These are phyloP conservation scores for Symphodus melops DNA, from an alignment of 2,113 vertebrate species.

Conservation along the genomic window DNA sequence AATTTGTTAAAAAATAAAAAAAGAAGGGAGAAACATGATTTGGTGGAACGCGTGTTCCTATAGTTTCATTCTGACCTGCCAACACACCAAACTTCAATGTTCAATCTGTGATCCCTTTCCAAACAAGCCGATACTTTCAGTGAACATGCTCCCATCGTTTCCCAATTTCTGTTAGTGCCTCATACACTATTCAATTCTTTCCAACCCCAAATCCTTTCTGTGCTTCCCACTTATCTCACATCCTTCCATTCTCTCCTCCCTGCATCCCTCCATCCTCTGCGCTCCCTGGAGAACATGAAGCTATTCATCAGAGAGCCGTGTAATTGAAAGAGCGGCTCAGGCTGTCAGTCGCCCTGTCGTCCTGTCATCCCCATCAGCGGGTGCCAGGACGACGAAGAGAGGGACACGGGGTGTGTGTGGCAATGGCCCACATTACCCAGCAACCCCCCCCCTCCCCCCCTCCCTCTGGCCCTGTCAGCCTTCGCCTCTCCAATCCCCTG, in stretches of 20 bases:
- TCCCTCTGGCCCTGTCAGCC: too few relatives aligned
- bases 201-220: neutral
- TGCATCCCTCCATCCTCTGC: constrained; percentile 12
- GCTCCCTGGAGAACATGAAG: constrained; percentile 46
- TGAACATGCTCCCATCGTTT: neutral
- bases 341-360: constrained; percentile 48
- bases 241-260: constrained; percentile 15
- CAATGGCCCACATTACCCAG: neutral
- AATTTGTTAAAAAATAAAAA: too few relatives aligned
- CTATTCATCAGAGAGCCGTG: constrained; percentile 50
- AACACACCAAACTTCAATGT: neutral
- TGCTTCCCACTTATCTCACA: constrained; percentile 19
- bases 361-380: constrained; percentile 40
- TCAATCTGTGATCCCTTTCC: neutral
- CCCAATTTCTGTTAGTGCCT: neutral
- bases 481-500: neutral
- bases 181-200: neutral
- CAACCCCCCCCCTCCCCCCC: neutral
- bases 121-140: neutral
- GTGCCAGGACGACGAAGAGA: constrained; percentile 7
- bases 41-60: neutral
- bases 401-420: neutral
- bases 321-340: constrained; percentile 64
- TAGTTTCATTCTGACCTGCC: neutral
- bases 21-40: neutral